Evolutionary conservation across 2,113 vertebrate genomes (phyloP), one percentile per base, ranked within the genome.

Genomic region (Atractosteus spatula): DNA sequence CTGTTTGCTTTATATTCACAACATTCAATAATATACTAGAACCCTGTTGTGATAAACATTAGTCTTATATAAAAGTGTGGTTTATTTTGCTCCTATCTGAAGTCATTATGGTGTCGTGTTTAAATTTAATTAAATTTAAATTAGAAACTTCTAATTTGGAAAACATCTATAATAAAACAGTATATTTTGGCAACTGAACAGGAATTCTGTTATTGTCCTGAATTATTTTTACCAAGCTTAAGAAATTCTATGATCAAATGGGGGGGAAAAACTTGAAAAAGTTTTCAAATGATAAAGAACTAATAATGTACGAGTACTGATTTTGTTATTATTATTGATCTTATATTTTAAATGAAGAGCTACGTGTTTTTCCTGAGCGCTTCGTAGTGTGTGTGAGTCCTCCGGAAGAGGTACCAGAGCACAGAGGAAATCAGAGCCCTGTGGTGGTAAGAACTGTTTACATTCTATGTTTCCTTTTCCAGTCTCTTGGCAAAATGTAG

Each of bases 351-450:
- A 29, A 2, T 80, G 70, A 79, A 99, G 96, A 94, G 8, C 84
- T 98, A 71, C 87, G 87, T 79, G 83, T 97, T 76, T 97, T 97
- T 87, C 96, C 97, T 57, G 95, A 97, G 51, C 93, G 90, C 77
- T 94, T 94, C 79, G 91, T 97, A 12, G 93, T 98, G 83, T 96
- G 91, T 86, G 90, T 93, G 85, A 94, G 88, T 88, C 89, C 88
- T 77, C 89, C 89, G 72, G 89, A 92, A 79, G 88, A 80, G 74
- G 77, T 77, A 85, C 79, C 69, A 75, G 87, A 82, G 70, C 75
- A 76, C 80, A 85, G 81, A 84, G 71, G 80, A 78, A 91, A 80
- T 81, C 87, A 83, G 78, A 87, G 70, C 81, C 79, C 66, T 83
- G 81, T 81, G 74, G 69, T 78, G 89, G 94, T 96, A 93, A 74